These are phyloP conservation scores for Drosophila melanosoma DNA, from an alignment of 2,888 invertebrate genomes.

Conservation along the genomic window DNA sequence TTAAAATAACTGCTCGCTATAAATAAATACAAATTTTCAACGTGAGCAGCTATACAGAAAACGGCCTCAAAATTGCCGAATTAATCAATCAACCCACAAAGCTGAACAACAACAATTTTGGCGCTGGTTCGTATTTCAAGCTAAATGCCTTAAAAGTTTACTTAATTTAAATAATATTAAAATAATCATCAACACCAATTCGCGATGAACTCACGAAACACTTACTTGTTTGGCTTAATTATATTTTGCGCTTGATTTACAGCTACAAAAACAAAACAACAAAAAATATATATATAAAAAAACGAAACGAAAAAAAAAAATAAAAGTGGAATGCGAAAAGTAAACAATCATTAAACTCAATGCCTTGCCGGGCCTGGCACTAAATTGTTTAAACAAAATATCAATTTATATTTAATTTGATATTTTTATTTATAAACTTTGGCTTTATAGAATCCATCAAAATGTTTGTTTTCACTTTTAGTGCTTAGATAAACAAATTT, in stretches of 20 bases:
- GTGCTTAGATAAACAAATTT: constrained; percentile 20
- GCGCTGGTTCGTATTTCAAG: constrained; percentile 56
- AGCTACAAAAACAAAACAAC: constrained; percentile 10
- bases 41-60: constrained; percentile 26
- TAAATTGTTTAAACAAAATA: constrained; percentile 36
- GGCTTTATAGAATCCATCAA: constrained; percentile 20
- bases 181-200: not conserved
- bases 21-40: constrained; percentile 1
- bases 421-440: constrained; percentile 49
- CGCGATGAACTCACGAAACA: constrained; percentile 18
- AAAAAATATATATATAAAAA: not conserved
- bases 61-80: constrained; percentile 82
- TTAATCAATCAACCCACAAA: constrained; percentile 80
- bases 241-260: constrained; percentile 42
- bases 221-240: constrained; percentile 32
- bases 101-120: constrained; percentile 81
- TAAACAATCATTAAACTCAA: constrained; percentile 45
- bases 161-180: constrained; percentile 2
- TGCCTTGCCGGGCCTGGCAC: constrained; percentile 8
- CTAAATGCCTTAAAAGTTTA: not conserved
- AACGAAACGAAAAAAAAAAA: not conserved
- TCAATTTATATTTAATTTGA: constrained; percentile 44
- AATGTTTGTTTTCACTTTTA: constrained; percentile 13
- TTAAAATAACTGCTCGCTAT: constrained; percentile 21
- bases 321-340: constrained; percentile 34